Conservation (phyloP, 2,113 vertebrate genomes). For the Pterocles gutturalis region DNA sequence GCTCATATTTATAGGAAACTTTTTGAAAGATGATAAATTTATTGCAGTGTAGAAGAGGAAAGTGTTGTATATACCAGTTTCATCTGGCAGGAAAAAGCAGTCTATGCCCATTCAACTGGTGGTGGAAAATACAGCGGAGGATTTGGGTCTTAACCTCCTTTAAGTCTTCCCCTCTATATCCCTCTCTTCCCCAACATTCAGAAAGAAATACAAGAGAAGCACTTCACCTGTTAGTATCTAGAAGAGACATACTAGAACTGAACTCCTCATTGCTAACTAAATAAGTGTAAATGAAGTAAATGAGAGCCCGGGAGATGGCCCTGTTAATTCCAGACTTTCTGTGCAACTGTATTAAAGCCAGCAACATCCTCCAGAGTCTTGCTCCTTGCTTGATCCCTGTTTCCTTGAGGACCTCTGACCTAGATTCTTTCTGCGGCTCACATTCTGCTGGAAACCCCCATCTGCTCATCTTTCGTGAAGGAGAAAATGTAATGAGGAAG, state of each 20-base stretch:
- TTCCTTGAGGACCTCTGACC: not conserved
- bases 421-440: not conserved
- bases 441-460: not conserved
- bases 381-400: not conserved
- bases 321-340: not conserved
- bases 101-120: not conserved
- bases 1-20: not conserved
- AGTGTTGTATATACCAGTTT: not conserved
- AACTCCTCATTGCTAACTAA: not conserved
- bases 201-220: not conserved
- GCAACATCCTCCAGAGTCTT: not conserved
- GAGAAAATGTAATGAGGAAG: not conserved
- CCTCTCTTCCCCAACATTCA: not conserved
- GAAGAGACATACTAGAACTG: not conserved
- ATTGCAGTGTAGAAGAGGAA: not conserved
- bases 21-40: not conserved
- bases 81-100: not conserved
- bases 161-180: not conserved
- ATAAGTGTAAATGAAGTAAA: not conserved
- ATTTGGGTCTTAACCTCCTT: not conserved
- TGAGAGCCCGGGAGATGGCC: not conserved
- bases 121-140: not conserved
- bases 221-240: not conserved
- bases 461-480: not conserved
- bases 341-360: not conserved